These are phyloP conservation scores for Watsonalla binaria DNA, from an alignment of 2,888 invertebrate species.

Conservation along the genomic window DNA sequence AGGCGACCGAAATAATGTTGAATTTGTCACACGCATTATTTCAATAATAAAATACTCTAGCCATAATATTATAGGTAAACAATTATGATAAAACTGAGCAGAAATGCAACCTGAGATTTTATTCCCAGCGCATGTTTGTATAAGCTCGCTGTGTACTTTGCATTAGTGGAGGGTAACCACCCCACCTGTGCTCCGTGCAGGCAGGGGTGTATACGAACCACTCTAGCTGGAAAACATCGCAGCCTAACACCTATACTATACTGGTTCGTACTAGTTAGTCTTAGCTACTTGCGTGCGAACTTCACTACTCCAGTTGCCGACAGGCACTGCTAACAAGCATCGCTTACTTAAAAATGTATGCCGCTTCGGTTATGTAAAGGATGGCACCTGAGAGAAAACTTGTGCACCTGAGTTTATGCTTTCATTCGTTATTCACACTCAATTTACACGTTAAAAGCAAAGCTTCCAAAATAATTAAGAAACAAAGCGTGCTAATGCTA, in stretches of 20 bases:
- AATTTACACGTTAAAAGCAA: neutral
- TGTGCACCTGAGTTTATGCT: neutral
- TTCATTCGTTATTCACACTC: neutral
- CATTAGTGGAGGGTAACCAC: conserved; percentile 31
- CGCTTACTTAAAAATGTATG: conserved; percentile 17
- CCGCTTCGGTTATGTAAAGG: conserved; percentile 1
- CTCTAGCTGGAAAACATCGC: conserved; percentile 24
- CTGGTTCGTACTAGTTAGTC: conserved; percentile 8
- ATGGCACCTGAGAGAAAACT: neutral
- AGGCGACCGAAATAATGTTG: neutral
- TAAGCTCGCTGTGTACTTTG: conserved; percentile 30
- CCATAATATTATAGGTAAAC: neutral
- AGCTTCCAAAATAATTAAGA: neutral
- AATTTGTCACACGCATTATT: too few species aligned
- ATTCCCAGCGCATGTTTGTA: conserved; percentile 24
- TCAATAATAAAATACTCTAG: neutral
- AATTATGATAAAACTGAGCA: conserved; percentile 1
- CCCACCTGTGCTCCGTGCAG: conserved; percentile 10
- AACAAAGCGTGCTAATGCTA: neutral
- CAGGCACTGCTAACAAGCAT: conserved; percentile 26
- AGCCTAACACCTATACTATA: conserved; percentile 16
- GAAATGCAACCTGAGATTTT: conserved; percentile 16
- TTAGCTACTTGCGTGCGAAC: conserved; percentile 22
- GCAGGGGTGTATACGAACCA: conserved; percentile 17
- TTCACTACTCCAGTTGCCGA: conserved; percentile 16